phyloP scores from a whole-genome alignment of 2,888 invertebrate species.

The Dromius quadrimaculatus region DNA sequence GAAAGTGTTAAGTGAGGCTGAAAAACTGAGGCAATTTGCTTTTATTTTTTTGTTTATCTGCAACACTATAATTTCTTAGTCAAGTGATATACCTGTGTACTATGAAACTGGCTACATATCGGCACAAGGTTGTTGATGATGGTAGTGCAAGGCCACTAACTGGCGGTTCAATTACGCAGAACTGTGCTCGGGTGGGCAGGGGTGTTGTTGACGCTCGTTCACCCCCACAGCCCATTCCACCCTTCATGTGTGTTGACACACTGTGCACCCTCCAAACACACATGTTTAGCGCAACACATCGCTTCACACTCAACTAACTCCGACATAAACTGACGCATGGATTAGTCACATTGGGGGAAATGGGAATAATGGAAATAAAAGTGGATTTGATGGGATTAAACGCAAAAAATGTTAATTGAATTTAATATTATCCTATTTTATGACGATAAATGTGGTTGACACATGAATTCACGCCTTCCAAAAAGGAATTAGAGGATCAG shows the following conservation, averaged over 20 bases:
- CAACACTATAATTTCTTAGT: no score
- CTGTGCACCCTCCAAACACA: slow-evolving; percentile 19
- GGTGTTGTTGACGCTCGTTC: slow-evolving; percentile 25
- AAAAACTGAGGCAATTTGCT: no score
- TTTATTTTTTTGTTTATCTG: no score
- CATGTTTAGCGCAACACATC: slow-evolving; percentile 5
- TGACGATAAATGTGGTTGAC: no score
- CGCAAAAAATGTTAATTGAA: no score
- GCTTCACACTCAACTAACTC: slow-evolving; percentile 8
- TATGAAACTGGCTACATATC: no score
- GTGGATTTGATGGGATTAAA: not conserved
- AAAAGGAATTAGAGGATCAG: no score
- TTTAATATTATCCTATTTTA: no score
- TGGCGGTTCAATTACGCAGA: slow-evolving; percentile 27
- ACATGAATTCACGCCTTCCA: no score
- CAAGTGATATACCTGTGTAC: no score
- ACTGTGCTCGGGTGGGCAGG: not conserved
- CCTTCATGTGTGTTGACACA: slow-evolving; percentile 23
- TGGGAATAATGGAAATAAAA: not conserved
- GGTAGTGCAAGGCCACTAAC: slow-evolving; percentile 34
- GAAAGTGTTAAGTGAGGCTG: no score
- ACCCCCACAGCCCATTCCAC: not conserved
- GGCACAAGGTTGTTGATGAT: no score
- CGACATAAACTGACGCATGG: not conserved
- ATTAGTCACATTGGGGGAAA: not conserved